Evolutionary conservation across 2,113 vertebrate species (phyloP).

Genomic region (Colinus virginianus): DNA sequence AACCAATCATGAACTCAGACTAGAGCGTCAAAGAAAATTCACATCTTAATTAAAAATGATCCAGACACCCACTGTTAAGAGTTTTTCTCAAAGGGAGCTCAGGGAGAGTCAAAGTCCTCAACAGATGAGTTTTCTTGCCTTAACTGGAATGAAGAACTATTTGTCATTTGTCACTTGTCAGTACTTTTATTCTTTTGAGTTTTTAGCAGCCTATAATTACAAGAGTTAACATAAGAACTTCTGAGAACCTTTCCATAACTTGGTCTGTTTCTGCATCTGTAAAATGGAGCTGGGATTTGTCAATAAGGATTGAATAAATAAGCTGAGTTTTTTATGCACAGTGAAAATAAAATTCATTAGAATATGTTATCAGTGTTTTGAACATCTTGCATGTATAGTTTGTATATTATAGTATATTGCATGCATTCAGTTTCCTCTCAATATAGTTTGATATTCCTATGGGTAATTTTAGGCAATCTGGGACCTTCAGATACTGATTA

Average conservation of each 20-base stretch:
- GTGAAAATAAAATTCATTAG: not conserved
- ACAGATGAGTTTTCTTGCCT: not conserved
- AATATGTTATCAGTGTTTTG: not conserved
- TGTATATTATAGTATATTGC: not conserved
- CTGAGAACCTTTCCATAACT: not conserved
- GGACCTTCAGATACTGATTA: not conserved
- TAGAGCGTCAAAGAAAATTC: not conserved
- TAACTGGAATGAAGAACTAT: not conserved
- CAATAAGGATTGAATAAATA: not conserved
- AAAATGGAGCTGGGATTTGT: not conserved
- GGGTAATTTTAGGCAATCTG: not conserved
- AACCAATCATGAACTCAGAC: not conserved
- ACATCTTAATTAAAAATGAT: conserved; percentile 40
- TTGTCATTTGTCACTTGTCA: conserved; percentile 6
- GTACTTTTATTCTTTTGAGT: not conserved
- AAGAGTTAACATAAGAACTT: not conserved
- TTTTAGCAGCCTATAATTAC: not conserved
- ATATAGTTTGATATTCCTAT: not conserved
- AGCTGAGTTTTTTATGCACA: not conserved
- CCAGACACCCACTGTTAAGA: conserved; percentile 18
- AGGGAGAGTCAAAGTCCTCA: not conserved
- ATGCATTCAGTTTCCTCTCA: not conserved
- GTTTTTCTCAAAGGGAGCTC: not conserved
- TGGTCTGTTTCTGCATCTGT: not conserved
- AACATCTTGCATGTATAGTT: not conserved